Percentiles rank a stretch among this genome's conserved stretches.
phyloP scores from a whole-genome alignment of 2,797 vertebrate species.

The Hipposideros larvatus region DNA sequence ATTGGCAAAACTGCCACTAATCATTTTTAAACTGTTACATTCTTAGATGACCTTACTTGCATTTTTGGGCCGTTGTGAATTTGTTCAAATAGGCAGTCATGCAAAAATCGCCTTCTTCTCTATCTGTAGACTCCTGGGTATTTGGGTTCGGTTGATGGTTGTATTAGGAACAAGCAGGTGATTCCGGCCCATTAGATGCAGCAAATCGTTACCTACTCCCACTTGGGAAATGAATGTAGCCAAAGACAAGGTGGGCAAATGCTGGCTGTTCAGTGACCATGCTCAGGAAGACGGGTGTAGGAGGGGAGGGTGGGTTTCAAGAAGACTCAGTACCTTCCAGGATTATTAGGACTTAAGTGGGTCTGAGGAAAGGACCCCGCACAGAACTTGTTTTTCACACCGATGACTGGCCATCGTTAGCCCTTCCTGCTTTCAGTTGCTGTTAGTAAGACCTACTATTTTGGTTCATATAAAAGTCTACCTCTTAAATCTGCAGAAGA shows the following conservation, averaged over 20 bases:
- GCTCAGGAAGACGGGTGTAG: background rate
- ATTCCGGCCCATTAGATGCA: slow-evolving; percentile 55
- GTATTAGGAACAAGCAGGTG: slow-evolving; percentile 60
- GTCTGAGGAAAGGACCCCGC: background rate
- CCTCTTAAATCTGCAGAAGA: background rate
- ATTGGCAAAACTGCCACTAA: slow-evolving; percentile 1
- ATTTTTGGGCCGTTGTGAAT: background rate
- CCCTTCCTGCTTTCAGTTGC: background rate
- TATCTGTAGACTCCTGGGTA: background rate
- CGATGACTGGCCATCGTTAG: background rate
- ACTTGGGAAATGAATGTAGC: slow-evolving; percentile 8
- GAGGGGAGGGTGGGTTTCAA: background rate
- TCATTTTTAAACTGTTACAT: slow-evolving; percentile 26
- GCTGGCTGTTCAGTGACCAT: background rate
- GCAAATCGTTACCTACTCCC: slow-evolving; percentile 36
- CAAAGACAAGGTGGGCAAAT: background rate
- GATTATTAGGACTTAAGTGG: background rate
- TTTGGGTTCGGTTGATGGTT: slow-evolving; percentile 53
- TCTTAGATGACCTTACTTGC: background rate
- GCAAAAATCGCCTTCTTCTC: slow-evolving; percentile 30
- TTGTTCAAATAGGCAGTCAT: slow-evolving; percentile 30
- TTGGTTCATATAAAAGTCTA: slow-evolving; percentile 29
- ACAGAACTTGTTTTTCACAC: background rate
- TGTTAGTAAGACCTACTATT: background rate
- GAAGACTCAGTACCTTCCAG: background rate